These are phyloP conservation scores for Athetis lepigone DNA, from an alignment of 2,888 invertebrate species.

Conservation along the genomic window DNA sequence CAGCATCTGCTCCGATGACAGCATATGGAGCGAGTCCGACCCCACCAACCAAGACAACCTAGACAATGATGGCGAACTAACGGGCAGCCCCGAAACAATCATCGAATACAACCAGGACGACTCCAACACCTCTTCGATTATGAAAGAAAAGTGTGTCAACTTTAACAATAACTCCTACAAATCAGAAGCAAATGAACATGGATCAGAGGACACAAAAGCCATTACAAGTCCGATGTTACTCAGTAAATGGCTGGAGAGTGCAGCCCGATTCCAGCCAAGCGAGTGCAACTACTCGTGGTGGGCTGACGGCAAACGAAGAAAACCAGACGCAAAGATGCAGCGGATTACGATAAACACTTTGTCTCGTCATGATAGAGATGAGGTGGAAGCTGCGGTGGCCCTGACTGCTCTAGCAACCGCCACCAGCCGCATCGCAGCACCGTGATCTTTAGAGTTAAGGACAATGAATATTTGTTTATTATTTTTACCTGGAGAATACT, in stretches of 20 bases:
- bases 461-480: conserved; percentile 8
- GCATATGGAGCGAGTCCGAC: conserved; percentile 94
- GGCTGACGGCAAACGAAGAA: conserved; percentile 84
- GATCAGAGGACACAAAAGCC: conserved; percentile 69
- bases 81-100: conserved; percentile 75
- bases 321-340: conserved; percentile 74
- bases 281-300: conserved; percentile 93
- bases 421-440: conserved; percentile 77
- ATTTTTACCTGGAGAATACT: conserved; percentile 41
- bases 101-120: conserved; percentile 76
- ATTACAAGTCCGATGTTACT: conserved; percentile 91
- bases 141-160: conserved; percentile 77
- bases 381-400: conserved; percentile 94
- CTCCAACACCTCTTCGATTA: conserved; percentile 76
- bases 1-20: conserved; percentile 94
- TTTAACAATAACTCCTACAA: conserved; percentile 83
- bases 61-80: conserved; percentile 73
- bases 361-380: conserved; percentile 92
- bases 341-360: conserved; percentile 73
- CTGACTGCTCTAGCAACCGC: conserved; percentile 92
- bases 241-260: conserved; percentile 94
- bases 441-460: conserved; percentile 55
- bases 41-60: conserved; percentile 73
- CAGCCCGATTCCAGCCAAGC: conserved; percentile 93
- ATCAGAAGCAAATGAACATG: conserved; percentile 65